Percentiles rank a stretch among this genome's conserved stretches.
Conservation (phyloP, 2,888 invertebrate genomes). For the Apotomis turbidana region DNA sequence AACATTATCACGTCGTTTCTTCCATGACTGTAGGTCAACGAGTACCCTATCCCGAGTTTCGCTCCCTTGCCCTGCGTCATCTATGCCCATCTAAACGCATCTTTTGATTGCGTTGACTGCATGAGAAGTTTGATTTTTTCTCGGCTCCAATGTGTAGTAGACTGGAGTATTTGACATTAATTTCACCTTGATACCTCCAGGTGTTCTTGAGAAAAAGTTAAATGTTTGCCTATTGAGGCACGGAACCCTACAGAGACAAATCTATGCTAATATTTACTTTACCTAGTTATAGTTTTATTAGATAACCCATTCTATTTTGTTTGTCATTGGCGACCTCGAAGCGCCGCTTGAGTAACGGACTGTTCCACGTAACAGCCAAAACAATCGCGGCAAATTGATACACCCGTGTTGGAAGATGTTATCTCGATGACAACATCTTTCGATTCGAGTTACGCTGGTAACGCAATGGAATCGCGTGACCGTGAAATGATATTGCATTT, state of each 20-base stretch:
- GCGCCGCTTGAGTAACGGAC: constrained; percentile 13
- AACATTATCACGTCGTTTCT: too few species aligned
- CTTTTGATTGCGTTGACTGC: too few species aligned
- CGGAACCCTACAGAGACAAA: background rate
- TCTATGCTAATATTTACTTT: background rate
- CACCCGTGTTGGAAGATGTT: constrained; percentile 10
- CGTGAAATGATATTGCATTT: background rate
- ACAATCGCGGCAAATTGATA: constrained; percentile 9
- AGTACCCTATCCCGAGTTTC: too few species aligned
- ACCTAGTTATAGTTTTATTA: constrained; percentile 3
- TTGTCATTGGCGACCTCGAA: constrained; percentile 8
- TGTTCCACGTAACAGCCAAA: background rate
- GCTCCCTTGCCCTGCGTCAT: too few species aligned
- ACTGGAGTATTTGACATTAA: too few species aligned
- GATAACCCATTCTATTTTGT: constrained; percentile 5
- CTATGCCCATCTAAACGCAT: too few species aligned
- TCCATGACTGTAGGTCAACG: too few species aligned
- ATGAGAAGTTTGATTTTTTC: too few species aligned
- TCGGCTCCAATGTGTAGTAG: too few species aligned
- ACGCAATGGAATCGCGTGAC: background rate
- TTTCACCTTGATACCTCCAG: too few species aligned
- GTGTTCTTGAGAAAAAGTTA: too few species aligned
- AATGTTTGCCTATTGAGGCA: background rate
- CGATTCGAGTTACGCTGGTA: background rate
- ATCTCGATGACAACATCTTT: constrained; percentile 11